Percentiles rank a stretch among this genome's conserved stretches.
These are phyloP conservation scores for Takifugu bimaculatus DNA, from an alignment of 2,113 vertebrate species.

Conservation along the genomic window DNA sequence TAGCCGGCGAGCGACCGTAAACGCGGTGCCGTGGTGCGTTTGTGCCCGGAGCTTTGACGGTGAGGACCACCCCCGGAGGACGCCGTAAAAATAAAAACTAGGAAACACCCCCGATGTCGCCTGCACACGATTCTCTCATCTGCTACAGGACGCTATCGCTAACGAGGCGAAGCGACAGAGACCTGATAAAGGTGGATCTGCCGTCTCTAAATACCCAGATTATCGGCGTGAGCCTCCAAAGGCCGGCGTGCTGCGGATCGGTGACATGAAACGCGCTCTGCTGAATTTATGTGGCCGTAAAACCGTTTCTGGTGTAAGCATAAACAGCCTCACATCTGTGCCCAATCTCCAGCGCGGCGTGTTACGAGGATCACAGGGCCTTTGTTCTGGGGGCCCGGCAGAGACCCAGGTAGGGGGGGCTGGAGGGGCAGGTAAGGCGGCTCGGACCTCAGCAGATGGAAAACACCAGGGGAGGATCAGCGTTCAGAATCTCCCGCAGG, in stretches of 20 bases:
- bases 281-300: slow-evolving; percentile 71
- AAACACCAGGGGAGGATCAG: slow-evolving; percentile 37
- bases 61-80: too few relatives aligned
- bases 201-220: slow-evolving; percentile 23
- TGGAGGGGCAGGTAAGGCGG: slow-evolving; percentile 40
- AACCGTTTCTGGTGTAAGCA: slow-evolving; percentile 48
- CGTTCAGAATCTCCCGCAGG: slow-evolving; percentile 16
- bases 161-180: too few relatives aligned
- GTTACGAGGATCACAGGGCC: slow-evolving; percentile 59
- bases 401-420: slow-evolving; percentile 47
- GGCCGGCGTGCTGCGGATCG: slow-evolving; percentile 30
- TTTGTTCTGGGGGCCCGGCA: slow-evolving; percentile 59
- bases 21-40: too few relatives aligned
- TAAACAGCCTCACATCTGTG: slow-evolving; percentile 68
- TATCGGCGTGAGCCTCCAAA: slow-evolving; percentile 49
- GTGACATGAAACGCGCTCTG: slow-evolving; percentile 62
- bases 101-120: too few relatives aligned
- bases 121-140: too few relatives aligned
- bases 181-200: slow-evolving; percentile 7
- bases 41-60: too few relatives aligned
- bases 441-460: slow-evolving; percentile 39
- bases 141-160: too few relatives aligned
- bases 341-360: slow-evolving; percentile 59
- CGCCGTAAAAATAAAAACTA: too few relatives aligned
- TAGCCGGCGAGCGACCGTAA: too few relatives aligned